These are phyloP conservation scores for Heliothis subflexa DNA, from an alignment of 1,140 invertebrate genomes.

Conservation along the genomic window DNA sequence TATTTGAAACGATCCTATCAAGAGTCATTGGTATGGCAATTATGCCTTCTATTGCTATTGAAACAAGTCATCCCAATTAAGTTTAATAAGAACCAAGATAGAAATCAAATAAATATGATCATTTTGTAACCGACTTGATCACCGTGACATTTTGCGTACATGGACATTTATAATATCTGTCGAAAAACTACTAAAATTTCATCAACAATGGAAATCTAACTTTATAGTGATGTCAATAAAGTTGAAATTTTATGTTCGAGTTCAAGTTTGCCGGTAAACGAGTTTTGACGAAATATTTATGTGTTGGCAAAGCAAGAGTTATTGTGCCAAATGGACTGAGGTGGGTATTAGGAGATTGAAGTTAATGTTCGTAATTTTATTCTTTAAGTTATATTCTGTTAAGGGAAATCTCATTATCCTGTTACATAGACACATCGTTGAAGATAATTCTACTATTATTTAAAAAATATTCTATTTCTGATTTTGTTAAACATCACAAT, in stretches of 20 bases:
- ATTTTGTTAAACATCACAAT: too few relatives aligned
- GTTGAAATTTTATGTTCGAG: slow-evolving; percentile 9
- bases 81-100: slow-evolving; percentile 20
- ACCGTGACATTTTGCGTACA: slow-evolving; percentile 32
- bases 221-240: slow-evolving; percentile 2
- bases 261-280: neutral
- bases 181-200: slow-evolving; percentile 18
- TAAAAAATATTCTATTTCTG: too few relatives aligned
- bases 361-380: neutral
- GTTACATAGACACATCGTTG: too few relatives aligned
- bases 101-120: slow-evolving; percentile 27
- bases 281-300: slow-evolving; percentile 20
- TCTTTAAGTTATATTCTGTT: too few relatives aligned
- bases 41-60: neutral
- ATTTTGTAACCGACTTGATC: slow-evolving; percentile 21
- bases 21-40: neutral
- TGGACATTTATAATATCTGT: slow-evolving; percentile 30
- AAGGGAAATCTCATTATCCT: too few relatives aligned
- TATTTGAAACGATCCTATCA: neutral
- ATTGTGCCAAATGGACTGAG: neutral
- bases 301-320: neutral
- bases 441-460: too few relatives aligned
- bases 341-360: neutral
- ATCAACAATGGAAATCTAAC: slow-evolving; percentile 27
- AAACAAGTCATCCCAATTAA: slow-evolving; percentile 1